Evolutionary conservation across 2,888 invertebrate species (phyloP), one percentile per base, ranked within the genome.

Genomic region (Choreutis nemorana): DNA sequence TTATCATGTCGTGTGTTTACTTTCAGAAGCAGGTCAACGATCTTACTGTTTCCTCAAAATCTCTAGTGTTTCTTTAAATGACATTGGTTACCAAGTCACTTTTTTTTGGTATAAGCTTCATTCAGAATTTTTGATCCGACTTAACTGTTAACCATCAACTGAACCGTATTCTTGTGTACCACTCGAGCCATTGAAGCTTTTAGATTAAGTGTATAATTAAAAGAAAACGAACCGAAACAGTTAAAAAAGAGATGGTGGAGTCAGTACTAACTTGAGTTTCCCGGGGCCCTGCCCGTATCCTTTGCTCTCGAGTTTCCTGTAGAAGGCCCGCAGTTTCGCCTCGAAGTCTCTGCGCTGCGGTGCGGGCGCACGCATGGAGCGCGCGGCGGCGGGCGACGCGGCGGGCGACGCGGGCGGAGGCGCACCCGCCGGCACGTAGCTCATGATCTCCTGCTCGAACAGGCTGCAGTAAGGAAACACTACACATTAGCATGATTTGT

Each of bases 371-470:
- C 94, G 82, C 39, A 87, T 89, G 26, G 87, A 84, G 38, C 90
- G 83, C 14, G 91, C 85, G 33, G 91, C 79, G 27, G 91, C 91
- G 5, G 94, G 94, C 2, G 93, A 94, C 24, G 89, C 90, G 35
- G 86, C 87, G 2, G 89, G 89, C 3, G 89, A 89, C 37, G 90
- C 87, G 25, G 85, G 84, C 32, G 86, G 86, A 28, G 40, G 50
- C 18, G 88, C 43, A 30, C 24, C 35, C 38, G 85, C 84, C 39
- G 94, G 96, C 55, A 96, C 91, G 78, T 95, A 96, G 48, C 94
- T 94, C 96, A 97, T 95, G 58, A 97, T 96, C 84, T 97, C 96
- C 83, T 97, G 93, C 75, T 97, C 97, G 82, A 97, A 96, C 54
- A 96, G 86, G 83, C 97, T 97, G 84, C 12, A 41, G 35, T 47